Evolutionary conservation across 2,888 invertebrate genomes (phyloP).

Genomic region (Euphydryas editha): DNA sequence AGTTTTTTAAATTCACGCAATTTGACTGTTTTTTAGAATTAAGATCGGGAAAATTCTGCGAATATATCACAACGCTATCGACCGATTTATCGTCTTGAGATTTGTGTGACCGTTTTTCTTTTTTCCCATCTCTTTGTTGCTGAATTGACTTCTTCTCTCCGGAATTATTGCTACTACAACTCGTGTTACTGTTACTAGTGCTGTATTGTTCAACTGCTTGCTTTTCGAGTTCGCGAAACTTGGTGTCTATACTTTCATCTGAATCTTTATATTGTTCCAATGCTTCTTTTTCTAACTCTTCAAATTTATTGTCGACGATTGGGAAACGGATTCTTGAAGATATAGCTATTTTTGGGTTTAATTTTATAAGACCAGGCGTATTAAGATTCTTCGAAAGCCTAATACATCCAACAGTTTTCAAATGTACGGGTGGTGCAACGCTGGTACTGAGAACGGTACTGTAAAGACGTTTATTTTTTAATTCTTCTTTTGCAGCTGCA

Average conservation of each 20-base stretch:
- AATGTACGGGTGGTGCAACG: slow-evolving; percentile 63
- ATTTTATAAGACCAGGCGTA: slow-evolving; percentile 69
- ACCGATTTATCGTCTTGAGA: slow-evolving; percentile 74
- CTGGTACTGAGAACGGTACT: slow-evolving; percentile 81
- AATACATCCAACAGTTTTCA: slow-evolving; percentile 61
- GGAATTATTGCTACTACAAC: slow-evolving; percentile 75
- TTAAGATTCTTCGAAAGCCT: slow-evolving; percentile 66
- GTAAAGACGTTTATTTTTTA: slow-evolving; percentile 77
- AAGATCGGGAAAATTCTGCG: slow-evolving; percentile 77
- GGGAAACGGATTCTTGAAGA: slow-evolving; percentile 60
- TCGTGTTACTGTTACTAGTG: slow-evolving; percentile 77
- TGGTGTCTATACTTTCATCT: slow-evolving; percentile 82
- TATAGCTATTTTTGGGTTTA: slow-evolving; percentile 71
- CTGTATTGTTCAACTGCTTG: slow-evolving; percentile 87
- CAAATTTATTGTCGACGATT: slow-evolving; percentile 72
- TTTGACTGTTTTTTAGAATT: slow-evolving; percentile 65
- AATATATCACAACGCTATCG: slow-evolving; percentile 75
- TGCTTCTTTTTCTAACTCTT: slow-evolving; percentile 84
- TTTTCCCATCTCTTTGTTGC: slow-evolving; percentile 55
- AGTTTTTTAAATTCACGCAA: slow-evolving; percentile 81
- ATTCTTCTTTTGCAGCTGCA: slow-evolving; percentile 60
- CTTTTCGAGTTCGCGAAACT: slow-evolving; percentile 85
- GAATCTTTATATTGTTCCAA: slow-evolving; percentile 85
- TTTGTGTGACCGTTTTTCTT: slow-evolving; percentile 62
- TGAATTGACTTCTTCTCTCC: slow-evolving; percentile 61